Conservation (phyloP, 2,113 vertebrate species). For the Saccopteryx bilineata region DNA sequence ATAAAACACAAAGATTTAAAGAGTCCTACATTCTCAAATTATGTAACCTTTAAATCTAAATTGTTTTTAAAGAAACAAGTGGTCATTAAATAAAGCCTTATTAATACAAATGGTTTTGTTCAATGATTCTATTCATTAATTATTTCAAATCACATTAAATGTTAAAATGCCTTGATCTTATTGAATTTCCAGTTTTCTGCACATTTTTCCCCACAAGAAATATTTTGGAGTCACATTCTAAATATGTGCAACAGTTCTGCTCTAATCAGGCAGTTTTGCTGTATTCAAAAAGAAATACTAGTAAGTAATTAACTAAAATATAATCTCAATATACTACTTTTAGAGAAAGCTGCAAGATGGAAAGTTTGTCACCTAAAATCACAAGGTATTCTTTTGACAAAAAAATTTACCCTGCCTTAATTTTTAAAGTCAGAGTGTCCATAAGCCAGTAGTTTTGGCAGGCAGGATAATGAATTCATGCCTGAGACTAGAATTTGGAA, state of each 20-base stretch:
- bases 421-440: conserved; percentile 56
- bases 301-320: conserved; percentile 65
- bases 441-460: conserved; percentile 72
- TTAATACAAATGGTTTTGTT: not conserved
- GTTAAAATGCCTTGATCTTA: not conserved
- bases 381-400: not conserved
- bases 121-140: not conserved
- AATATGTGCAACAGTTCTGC: not conserved
- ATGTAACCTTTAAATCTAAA: not conserved
- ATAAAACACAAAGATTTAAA: not conserved
- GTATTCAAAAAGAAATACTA: not conserved
- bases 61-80: conserved; percentile 22
- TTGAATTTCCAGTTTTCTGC: not conserved
- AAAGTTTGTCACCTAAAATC: conserved; percentile 46
- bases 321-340: conserved; percentile 50
- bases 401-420: conserved; percentile 59
- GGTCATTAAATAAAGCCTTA: not conserved
- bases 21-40: not conserved
- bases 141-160: not conserved
- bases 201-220: not conserved
- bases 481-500: conserved; percentile 50
- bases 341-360: conserved; percentile 50
- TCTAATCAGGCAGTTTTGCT: not conserved
- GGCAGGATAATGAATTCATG: conserved; percentile 63
- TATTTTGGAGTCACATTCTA: not conserved